Conservation (phyloP, 2,888 invertebrate genomes). For the Hydropsyche betteni region DNA sequence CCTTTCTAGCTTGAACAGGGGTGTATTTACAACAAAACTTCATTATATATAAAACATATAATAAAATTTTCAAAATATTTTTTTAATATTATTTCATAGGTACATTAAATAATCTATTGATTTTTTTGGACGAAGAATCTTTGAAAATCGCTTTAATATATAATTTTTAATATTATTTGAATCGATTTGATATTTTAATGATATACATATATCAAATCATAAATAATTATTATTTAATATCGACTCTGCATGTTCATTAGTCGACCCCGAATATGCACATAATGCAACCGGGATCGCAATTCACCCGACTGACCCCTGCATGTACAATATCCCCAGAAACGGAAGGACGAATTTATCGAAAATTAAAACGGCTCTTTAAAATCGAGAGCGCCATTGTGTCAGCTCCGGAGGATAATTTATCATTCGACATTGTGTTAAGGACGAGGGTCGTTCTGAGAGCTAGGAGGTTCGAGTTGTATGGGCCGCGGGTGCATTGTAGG, state of each 20-base stretch:
- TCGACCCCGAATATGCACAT: conserved; percentile 45
- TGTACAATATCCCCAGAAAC: neutral
- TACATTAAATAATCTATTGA: too few relatives aligned
- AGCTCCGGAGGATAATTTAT: conserved; percentile 20
- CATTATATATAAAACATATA: neutral
- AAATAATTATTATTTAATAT: neutral
- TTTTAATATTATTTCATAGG: too few relatives aligned
- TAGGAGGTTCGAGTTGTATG: too few relatives aligned
- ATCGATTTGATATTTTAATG: too few relatives aligned
- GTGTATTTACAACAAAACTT: neutral
- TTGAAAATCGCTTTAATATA: too few relatives aligned
- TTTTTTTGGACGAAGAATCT: too few relatives aligned
- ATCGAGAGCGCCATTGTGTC: conserved; percentile 27
- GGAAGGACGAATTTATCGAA: conserved; percentile 27
- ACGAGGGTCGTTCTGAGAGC: too few relatives aligned
- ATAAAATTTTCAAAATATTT: too few relatives aligned
- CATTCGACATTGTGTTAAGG: conserved; percentile 4
- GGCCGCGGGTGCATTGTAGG: too few relatives aligned
- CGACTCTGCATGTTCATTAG: conserved; percentile 45
- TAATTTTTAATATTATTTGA: too few relatives aligned
- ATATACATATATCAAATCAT: too few relatives aligned
- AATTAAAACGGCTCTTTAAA: conserved; percentile 32
- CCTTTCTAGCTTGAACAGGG: conserved; percentile 39
- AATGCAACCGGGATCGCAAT: conserved; percentile 36
- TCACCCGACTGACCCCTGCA: conserved; percentile 32